Evolutionary conservation across 2,888 invertebrate genomes (phyloP).

Genomic region (Eristalis pertinax): DNA sequence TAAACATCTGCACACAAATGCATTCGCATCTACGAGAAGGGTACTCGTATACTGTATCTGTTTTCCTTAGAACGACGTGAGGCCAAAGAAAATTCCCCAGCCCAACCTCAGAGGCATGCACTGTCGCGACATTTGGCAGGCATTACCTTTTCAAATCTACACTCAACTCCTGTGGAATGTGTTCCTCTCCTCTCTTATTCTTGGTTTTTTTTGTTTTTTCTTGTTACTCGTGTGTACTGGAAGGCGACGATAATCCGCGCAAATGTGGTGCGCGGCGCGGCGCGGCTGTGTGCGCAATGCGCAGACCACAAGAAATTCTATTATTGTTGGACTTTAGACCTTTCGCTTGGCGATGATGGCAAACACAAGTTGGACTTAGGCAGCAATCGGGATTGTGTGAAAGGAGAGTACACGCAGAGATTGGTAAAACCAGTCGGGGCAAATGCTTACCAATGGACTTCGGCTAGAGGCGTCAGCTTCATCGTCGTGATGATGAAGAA

Average conservation of each 20-base stretch:
- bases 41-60: not conserved
- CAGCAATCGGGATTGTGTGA: slow-evolving; percentile 5
- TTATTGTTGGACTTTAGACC: slow-evolving; percentile 69
- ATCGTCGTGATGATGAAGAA: slow-evolving; percentile 31
- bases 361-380: not conserved
- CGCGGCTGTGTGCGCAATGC: slow-evolving; percentile 20
- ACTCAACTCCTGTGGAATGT: slow-evolving; percentile 49
- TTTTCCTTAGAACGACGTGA: slow-evolving; percentile 66
- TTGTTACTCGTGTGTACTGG: slow-evolving; percentile 6
- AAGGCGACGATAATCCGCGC: slow-evolving; percentile 68
- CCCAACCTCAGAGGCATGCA: slow-evolving; percentile 57
- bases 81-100: slow-evolving; percentile 69
- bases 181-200: not conserved
- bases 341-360: slow-evolving; percentile 51
- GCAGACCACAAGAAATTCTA: slow-evolving; percentile 19
- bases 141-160: slow-evolving; percentile 54
- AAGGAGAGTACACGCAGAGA: slow-evolving; percentile 40
- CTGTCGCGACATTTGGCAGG: slow-evolving; percentile 69
- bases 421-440: slow-evolving; percentile 65
- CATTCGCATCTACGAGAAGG: slow-evolving; percentile 29
- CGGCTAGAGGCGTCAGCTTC: slow-evolving; percentile 34
- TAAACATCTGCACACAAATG: slow-evolving; percentile 11
- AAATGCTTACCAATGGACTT: slow-evolving; percentile 59
- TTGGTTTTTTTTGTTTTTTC: not conserved
- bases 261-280: slow-evolving; percentile 43